phyloP scores from a whole-genome alignment of 1,140 invertebrate genomes.

The Saccostrea echinata region DNA sequence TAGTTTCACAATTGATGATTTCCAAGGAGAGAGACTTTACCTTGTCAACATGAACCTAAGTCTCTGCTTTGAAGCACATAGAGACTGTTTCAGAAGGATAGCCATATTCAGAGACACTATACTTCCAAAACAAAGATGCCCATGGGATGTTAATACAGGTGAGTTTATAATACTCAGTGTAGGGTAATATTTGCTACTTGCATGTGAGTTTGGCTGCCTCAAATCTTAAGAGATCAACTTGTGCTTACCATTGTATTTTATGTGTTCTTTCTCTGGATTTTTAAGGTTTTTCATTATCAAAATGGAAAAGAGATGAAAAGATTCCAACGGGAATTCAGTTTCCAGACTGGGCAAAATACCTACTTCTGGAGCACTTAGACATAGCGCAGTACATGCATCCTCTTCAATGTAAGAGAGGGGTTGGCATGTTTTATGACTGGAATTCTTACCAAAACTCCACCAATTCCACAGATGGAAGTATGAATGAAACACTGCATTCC shows the following conservation, averaged over 20 bases:
- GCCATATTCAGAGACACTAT: background rate
- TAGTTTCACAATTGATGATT: constrained; percentile 2
- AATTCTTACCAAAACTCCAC: background rate
- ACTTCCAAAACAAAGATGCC: constrained; percentile 11
- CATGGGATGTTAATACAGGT: constrained; percentile 4
- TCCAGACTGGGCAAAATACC: constrained; percentile 4
- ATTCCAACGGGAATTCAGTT: background rate
- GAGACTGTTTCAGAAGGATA: constrained; percentile 46
- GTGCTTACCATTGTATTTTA: too few relatives aligned
- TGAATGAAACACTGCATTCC: background rate
- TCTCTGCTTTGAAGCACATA: constrained; percentile 55
- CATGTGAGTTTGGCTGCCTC: background rate
- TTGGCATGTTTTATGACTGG: constrained; percentile 2
- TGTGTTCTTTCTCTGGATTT: background rate
- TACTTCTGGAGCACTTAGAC: constrained; percentile 39
- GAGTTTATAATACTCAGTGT: background rate
- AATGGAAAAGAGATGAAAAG: constrained; percentile 36
- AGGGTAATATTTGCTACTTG: background rate
- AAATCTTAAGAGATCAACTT: background rate
- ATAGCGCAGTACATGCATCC: background rate
- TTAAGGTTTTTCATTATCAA: constrained; percentile 38
- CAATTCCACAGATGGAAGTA: background rate
- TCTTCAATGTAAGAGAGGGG: constrained; percentile 8
- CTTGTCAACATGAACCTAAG: constrained; percentile 57
- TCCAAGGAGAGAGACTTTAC: constrained; percentile 45